These are phyloP conservation scores for Oxycera nigricornis DNA, from an alignment of 2,888 invertebrate species.

Conservation along the genomic window DNA sequence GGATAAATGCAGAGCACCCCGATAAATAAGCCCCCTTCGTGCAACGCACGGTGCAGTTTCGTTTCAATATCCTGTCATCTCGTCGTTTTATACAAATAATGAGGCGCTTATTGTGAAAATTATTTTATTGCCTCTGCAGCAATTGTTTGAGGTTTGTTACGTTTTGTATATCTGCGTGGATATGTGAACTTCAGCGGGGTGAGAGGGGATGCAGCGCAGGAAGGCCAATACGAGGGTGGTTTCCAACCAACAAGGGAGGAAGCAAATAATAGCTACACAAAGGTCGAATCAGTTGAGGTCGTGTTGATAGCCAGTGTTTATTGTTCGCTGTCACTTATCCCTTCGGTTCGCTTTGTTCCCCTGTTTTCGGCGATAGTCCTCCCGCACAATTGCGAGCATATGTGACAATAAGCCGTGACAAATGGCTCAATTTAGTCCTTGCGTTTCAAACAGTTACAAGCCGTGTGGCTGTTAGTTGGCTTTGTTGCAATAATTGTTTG, in stretches of 20 bases:
- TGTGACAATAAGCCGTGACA: conserved; percentile 63
- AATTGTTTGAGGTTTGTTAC: conserved; percentile 36
- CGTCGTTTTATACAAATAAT: conserved; percentile 53
- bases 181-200: background rate
- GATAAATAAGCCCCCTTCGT: conserved; percentile 11
- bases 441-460: conserved; percentile 17
- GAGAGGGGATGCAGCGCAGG: background rate
- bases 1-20: background rate
- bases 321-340: conserved; percentile 49
- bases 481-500: conserved; percentile 22
- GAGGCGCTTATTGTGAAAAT: conserved; percentile 63
- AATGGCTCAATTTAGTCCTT: conserved; percentile 60
- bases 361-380: conserved; percentile 20
- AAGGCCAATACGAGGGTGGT: conserved; percentile 7
- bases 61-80: conserved; percentile 33
- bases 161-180: background rate
- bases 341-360: conserved; percentile 17
- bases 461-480: conserved; percentile 25
- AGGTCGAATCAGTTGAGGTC: conserved; percentile 44
- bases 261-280: conserved; percentile 20
- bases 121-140: conserved; percentile 56
- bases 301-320: conserved; percentile 58
- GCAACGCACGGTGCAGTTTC: background rate
- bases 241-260: background rate
- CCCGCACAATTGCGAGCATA: conserved; percentile 54